Conservation (phyloP, 2,888 invertebrate species). For the Patella caerulea region DNA sequence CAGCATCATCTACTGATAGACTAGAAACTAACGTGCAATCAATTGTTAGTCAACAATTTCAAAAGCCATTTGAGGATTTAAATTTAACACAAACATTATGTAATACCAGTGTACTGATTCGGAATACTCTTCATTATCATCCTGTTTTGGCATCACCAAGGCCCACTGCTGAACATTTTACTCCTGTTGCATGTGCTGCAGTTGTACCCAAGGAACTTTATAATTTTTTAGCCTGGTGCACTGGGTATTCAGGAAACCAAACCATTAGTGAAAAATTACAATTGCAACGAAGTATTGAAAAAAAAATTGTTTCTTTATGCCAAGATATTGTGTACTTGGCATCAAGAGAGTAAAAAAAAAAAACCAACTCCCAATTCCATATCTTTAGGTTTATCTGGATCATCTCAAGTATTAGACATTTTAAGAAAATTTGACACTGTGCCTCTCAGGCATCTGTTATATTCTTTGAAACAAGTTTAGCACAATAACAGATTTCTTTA, state of each 20-base stretch:
- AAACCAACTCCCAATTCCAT: not conserved
- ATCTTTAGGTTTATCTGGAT: not conserved
- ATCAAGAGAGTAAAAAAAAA: too few relatives aligned
- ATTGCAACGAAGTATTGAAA: too few relatives aligned
- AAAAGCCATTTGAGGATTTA: not conserved
- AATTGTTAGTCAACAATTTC: not conserved
- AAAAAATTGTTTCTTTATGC: too few relatives aligned
- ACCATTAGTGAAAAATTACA: too few relatives aligned
- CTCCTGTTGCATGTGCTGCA: too few relatives aligned
- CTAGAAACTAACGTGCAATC: not conserved
- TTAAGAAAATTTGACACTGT: not conserved
- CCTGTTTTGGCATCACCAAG: too few relatives aligned
- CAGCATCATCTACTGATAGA: not conserved
- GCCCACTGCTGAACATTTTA: too few relatives aligned
- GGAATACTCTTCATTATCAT: not conserved
- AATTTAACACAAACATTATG: not conserved
- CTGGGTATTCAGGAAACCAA: too few relatives aligned
- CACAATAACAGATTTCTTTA: not conserved
- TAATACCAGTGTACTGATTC: not conserved
- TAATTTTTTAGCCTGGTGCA: too few relatives aligned
- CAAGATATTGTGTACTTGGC: too few relatives aligned
- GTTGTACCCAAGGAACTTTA: too few relatives aligned
- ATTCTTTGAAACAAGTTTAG: not conserved
- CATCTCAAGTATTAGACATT: not conserved
- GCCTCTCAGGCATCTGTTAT: not conserved